Evolutionary conservation across 37 sponge, comb jelly and placozoan genomes (phyloP), one percentile per base, ranked within the genome.

Genomic region (Halisarca cf. caerulea): DNA sequence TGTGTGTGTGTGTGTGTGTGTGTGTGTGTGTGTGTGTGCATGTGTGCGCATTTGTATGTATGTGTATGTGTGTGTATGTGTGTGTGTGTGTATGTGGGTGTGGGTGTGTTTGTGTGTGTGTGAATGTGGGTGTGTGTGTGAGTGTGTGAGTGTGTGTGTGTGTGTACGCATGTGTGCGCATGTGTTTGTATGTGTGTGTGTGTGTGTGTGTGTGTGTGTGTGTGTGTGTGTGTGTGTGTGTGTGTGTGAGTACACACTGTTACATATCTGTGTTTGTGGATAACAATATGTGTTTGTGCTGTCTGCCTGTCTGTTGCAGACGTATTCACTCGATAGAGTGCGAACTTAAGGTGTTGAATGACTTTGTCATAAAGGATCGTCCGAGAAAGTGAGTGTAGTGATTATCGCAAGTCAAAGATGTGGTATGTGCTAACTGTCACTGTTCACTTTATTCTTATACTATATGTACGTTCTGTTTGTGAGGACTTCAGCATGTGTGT

Each of bases 301-400:
- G 9, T 47, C 51, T 47, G 51, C 51, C 11, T 47, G 6, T 47
- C 51, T 47, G 51, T 62, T 17, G 57, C 84, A 92, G 93, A 37
- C 89, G 90, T 33, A 89, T 89, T 55, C 73, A 75, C 15, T 27
- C 83, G 7, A 39, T 92, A 39, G 90, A 89, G 86, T 81, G 87
- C 0, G 93, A 92, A 54, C 69, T 89, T 40, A 21, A 30, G 8
- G 85, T 87, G 0, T 75, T 92, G 51, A 86, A 80, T 42, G 88
- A 80, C 59, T 86, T 90, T 89, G 80, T 86, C n/a, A 86, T 83
- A 79, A 86, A 86, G 45, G 90, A 92, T 17, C 84, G 80, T 25
- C 66, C 61, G 37, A 86, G 15, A 33, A 38, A 59, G 80, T 51
- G 33, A 59, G 59, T 6, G n/a, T n/a, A n/a, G n/a, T n/a, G n/a